Evolutionary conservation across 2,888 invertebrate species (phyloP), one percentile per base, ranked within the genome.

Genomic region (Drosophila testacea): DNA sequence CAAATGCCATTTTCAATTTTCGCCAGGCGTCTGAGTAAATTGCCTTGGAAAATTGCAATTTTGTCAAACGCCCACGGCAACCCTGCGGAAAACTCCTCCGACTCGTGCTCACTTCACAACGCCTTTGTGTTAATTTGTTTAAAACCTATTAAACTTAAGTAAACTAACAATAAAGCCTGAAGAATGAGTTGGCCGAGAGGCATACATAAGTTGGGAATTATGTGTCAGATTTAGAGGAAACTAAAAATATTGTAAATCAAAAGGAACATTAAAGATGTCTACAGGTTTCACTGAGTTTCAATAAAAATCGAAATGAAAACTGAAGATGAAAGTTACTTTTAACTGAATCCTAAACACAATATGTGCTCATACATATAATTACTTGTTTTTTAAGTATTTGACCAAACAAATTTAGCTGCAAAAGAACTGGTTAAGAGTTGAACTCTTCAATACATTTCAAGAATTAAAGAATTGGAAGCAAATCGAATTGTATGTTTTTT

Each of bases 1-100:
- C 69, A 83, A 84, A 84, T 88, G 83, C 86, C 83, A 84, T 64
- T 78, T 88, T 84, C 83, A 88, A 88, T 84, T 83, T 84, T 85
- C 69, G 70, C 75, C 73, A 55, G 78, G 86, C 86, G 88, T 86
- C 76, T 59, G 55, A 70, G 50, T 70, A 85, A 83, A 83, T 83
- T 84, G 80, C 71, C 83, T 80, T 70, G 62, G 71, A 83, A 83
- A 87, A 83, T 81, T 84, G 88, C 77, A 55, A 46, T 61, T 83
- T 83, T 79, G 69, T 59, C 62, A 65, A 66, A 80, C 83, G 81
- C 86, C 86, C 81, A 69, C 74, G 36, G 28, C 36, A 39, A 63
- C 60, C 22, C 22, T 22, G 22, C 22, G n/a, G 52, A 44, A 59
- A 46, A 61, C 38, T 69, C 32, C 38, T 39, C 30, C 47, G 75